Evolutionary conservation across 2,113 vertebrate species (phyloP).

Genomic region (Synodontis membranacea): DNA sequence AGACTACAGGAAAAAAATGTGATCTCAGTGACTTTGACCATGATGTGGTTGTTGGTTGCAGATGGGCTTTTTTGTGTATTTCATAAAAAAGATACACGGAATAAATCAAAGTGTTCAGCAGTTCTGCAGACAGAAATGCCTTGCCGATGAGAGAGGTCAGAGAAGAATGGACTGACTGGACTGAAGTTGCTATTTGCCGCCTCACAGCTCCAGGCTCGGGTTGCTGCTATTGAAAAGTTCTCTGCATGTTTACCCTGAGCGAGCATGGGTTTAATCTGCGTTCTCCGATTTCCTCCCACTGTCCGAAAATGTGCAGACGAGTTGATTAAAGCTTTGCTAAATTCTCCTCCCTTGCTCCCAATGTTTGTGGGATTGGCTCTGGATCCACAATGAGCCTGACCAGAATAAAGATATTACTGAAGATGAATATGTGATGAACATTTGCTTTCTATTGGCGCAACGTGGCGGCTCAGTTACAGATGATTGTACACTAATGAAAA

Average conservation of each 20-base stretch:
- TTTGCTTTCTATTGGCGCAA: too few relatives aligned
- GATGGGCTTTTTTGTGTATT: not conserved
- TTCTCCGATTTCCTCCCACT: not conserved
- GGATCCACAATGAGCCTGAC: not conserved
- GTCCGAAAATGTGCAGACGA: not conserved
- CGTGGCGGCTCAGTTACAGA: too few relatives aligned
- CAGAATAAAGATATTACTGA: not conserved
- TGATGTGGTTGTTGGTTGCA: not conserved
- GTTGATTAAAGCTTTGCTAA: not conserved
- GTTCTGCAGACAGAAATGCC: not conserved
- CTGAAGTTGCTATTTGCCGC: not conserved
- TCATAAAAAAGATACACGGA: not conserved
- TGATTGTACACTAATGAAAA: too few relatives aligned
- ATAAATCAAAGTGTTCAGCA: not conserved
- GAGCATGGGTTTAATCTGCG: not conserved
- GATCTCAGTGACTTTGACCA: not conserved
- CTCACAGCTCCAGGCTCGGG: not conserved
- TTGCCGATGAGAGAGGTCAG: not conserved
- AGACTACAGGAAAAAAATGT: not conserved
- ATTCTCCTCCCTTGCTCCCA: not conserved
- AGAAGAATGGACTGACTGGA: not conserved
- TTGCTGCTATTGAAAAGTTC: not conserved
- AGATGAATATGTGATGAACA: not conserved
- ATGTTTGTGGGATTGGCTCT: not conserved
- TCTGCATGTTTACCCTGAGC: not conserved